phyloP scores from a whole-genome alignment of 2,113 vertebrate species.

The Hypanus sabinus region DNA sequence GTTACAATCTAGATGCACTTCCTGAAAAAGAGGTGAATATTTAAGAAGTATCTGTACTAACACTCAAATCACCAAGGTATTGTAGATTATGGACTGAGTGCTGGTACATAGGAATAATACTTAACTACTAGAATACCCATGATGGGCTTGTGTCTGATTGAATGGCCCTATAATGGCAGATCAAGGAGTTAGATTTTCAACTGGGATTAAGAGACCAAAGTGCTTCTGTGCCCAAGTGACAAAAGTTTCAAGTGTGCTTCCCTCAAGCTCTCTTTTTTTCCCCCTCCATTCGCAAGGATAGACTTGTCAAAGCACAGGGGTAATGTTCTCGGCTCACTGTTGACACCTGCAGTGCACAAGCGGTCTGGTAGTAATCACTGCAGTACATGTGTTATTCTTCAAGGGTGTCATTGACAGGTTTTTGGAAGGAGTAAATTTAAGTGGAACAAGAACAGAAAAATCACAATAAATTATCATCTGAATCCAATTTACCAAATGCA shows the following conservation, averaged over 20 bases:
- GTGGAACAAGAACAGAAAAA: not conserved
- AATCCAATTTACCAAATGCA: not conserved
- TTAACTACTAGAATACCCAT: no score
- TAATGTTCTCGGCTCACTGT: not conserved
- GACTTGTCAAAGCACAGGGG: not conserved
- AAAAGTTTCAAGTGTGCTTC: no score
- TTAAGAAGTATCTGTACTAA: no score
- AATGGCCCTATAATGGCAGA: not conserved
- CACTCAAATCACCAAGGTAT: no score
- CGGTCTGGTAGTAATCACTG: not conserved
- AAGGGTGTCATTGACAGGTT: not conserved
- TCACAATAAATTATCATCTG: not conserved
- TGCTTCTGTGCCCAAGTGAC: no score
- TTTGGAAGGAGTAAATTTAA: not conserved
- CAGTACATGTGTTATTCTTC: not conserved
- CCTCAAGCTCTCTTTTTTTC: not conserved
- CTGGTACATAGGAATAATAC: no score
- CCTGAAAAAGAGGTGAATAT: no score
- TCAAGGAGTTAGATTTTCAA: not conserved
- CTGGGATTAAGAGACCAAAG: not conserved
- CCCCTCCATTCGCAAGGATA: not conserved
- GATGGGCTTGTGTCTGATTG: no score
- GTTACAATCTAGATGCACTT: no score
- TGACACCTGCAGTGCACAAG: not conserved
- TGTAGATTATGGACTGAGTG: no score